These are phyloP conservation scores for Botia kubotai DNA, from an alignment of 2,797 vertebrate species.

Conservation along the genomic window DNA sequence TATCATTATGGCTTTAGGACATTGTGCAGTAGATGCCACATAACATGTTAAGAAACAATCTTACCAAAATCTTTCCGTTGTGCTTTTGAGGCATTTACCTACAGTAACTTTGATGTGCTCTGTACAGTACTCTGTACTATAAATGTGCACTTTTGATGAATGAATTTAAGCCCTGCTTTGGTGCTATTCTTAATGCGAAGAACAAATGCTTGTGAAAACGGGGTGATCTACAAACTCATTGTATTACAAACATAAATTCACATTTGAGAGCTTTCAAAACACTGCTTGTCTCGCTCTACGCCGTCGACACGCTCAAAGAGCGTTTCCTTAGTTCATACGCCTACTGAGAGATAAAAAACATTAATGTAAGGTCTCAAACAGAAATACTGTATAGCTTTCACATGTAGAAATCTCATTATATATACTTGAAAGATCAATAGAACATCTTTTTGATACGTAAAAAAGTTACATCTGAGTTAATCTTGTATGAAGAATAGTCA, in stretches of 20 bases:
- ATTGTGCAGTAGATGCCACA: constrained; percentile 66
- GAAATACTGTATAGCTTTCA: constrained; percentile 30
- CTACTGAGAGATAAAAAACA: background rate
- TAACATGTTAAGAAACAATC: constrained; percentile 55
- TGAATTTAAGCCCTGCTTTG: constrained; percentile 63
- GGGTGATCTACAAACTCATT: constrained; percentile 11
- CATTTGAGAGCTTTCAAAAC: constrained; percentile 31
- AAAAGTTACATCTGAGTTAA: background rate
- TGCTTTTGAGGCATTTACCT: constrained; percentile 66
- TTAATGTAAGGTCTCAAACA: constrained; percentile 3
- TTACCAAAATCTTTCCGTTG: constrained; percentile 60
- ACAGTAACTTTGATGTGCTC: constrained; percentile 1
- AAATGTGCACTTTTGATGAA: constrained; percentile 45
- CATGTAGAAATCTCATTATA: constrained; percentile 7
- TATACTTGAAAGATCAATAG: constrained; percentile 55
- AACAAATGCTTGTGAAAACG: constrained; percentile 22
- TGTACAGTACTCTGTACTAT: constrained; percentile 66
- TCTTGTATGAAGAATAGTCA: constrained; percentile 3
- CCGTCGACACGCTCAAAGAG: constrained; percentile 10
- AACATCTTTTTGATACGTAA: constrained; percentile 55
- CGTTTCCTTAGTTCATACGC: background rate
- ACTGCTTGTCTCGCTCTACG: background rate
- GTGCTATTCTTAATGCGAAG: constrained; percentile 62
- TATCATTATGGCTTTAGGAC: constrained; percentile 75
- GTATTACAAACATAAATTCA: constrained; percentile 1